phyloP scores from a whole-genome alignment of 2,888 invertebrate species.

The Disparrhopalites patrizii region DNA sequence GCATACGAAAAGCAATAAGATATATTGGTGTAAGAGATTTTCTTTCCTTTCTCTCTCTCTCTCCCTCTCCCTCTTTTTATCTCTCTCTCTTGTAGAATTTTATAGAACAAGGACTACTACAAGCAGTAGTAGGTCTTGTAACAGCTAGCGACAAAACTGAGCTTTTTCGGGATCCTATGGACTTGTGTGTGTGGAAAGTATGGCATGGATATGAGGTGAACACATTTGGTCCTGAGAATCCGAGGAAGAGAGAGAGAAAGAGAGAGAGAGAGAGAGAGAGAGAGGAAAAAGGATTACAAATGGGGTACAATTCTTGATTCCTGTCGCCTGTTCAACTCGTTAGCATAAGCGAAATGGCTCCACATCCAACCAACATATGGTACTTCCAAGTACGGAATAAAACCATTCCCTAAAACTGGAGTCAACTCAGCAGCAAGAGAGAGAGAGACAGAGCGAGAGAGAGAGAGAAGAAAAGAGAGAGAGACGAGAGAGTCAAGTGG shows the following conservation, averaged over 20 bases:
- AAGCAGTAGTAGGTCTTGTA: background rate
- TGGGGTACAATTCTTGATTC: slow-evolving; percentile 48
- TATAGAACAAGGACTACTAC: background rate
- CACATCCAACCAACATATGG: slow-evolving; percentile 45
- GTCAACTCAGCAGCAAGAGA: slow-evolving; percentile 3
- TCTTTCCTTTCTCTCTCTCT: background rate
- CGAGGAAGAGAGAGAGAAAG: slow-evolving; percentile 1
- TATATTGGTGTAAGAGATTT: slow-evolving; percentile 10
- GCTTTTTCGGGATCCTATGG: background rate
- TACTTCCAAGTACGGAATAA: slow-evolving; percentile 5
- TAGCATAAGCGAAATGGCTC: slow-evolving; percentile 49
- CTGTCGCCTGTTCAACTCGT: slow-evolving; percentile 47
- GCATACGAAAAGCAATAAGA: slow-evolving; percentile 16
- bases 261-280: slow-evolving; percentile 33
- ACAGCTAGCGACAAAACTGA: slow-evolving; percentile 9
- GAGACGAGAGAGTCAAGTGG: slow-evolving; percentile 11
- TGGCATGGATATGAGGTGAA: slow-evolving; percentile 18
- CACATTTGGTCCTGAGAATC: slow-evolving; percentile 33
- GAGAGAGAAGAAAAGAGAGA: slow-evolving; percentile 1
- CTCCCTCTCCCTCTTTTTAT: background rate
- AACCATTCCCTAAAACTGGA: slow-evolving; percentile 13
- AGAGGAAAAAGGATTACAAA: slow-evolving; percentile 47
- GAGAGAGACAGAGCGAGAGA: slow-evolving; percentile 6
- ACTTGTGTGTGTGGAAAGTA: no score
- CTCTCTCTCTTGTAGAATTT: no score